Evolutionary conservation across 2,797 vertebrate genomes (phyloP).

Genomic region (Cheirogaleus major): DNA sequence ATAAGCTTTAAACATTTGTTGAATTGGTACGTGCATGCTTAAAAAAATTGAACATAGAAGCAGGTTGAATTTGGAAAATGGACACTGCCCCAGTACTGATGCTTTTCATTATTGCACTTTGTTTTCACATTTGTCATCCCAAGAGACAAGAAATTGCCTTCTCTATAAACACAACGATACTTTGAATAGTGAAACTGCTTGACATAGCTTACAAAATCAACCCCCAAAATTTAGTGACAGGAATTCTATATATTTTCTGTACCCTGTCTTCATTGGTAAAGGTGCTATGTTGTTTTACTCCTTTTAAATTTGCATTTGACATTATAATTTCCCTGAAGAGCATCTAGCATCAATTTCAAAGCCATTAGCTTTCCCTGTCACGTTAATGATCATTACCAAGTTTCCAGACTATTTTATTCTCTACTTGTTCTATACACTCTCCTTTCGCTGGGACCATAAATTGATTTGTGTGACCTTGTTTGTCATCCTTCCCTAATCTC

Average conservation of each 20-base stretch:
- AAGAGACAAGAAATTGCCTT: background rate
- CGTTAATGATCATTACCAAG: background rate
- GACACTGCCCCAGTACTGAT: background rate
- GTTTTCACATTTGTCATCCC: background rate
- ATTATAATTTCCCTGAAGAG: background rate
- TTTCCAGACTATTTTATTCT: background rate
- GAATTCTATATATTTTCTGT: background rate
- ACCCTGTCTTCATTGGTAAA: background rate
- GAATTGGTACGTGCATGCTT: background rate
- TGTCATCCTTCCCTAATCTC: background rate
- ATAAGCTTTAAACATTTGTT: background rate
- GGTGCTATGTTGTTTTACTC: background rate
- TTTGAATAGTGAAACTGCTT: background rate
- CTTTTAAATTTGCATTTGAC: constrained; percentile 21
- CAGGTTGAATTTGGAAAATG: background rate
- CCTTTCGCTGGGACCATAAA: background rate
- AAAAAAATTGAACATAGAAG: background rate
- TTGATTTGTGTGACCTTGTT: constrained; percentile 5
- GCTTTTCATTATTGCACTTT: background rate
- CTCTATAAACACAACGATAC: background rate
- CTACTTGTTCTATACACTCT: background rate
- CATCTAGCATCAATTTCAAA: background rate
- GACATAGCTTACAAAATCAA: background rate
- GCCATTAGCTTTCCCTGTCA: background rate
- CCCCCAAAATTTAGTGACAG: background rate